Base-by-base conservation (phyloP, 2,113 vertebrate genomes). In the Hyaena hyaena region DNA sequence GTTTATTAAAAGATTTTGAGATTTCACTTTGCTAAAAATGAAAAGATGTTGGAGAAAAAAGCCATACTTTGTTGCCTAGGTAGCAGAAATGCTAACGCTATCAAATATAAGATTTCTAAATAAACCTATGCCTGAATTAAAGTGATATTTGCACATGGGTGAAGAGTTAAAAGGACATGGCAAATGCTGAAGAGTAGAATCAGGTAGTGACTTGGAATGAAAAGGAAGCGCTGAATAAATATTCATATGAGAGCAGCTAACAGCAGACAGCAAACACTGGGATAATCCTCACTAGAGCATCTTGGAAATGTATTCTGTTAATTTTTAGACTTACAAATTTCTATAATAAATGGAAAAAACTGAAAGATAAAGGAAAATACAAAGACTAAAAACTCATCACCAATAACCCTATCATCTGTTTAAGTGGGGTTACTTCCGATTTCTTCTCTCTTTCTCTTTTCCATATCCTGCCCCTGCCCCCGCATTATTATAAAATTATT, bases 31-130 rank as follows among this genome's bases (percentile, higher is more conserved):
- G 82, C 92, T 95, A 95, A 96, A 97, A 95, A 94, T 97, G 89
- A 97, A 87, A 88, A 65, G 82, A 96, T 93, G 63, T 80, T 82
- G 89, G 89, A 77, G 85, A 63, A 65, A 94, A 80, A 87, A 94
- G 73, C 86, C 85, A 43, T 68, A 93, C 55, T 91, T 95, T 95
- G 95, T 98, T 97, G 92, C 97, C 93, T 97, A 97, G 96, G 96
- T 93, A 98, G 92, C 97, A 97, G 93, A 95, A 83, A 76, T 83
- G 77, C 43, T 77, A 74, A 90, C 69, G 26, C 81, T 69, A 83
- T 96, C 79, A 88, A 90, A 97, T 68, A 90, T n/a, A 91, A 82
- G 73, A 82, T 79, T 97, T 95, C 68, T 91, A 94, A 97, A 96
- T 95, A 92, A 95, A 83, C 43, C 63, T 33, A 24, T 58, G 73